Base-by-base conservation (phyloP, 2,113 vertebrate genomes). In the Microtus oregoni region DNA sequence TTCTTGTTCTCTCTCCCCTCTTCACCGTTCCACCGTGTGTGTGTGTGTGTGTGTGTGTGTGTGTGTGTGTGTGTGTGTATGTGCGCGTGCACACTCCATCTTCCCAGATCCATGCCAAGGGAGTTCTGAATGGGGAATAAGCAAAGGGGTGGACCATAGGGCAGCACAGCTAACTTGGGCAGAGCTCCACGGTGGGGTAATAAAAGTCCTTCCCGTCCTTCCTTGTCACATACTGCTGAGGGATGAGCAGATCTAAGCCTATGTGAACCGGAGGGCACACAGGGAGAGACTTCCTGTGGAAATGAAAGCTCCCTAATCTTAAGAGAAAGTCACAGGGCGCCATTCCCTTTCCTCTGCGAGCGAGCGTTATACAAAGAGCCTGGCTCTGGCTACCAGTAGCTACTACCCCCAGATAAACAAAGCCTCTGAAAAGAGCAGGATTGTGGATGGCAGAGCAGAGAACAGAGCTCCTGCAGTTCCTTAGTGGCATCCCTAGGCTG, bases 251-350 rank as follows among this genome's bases (percentile, higher is more conserved):
- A 85, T 17, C 24, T 17, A 63, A 91, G 55, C 47, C 47, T 78
- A 83, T 1, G 17, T 38, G 22, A 68, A 67, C 30, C 83, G 61
- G 47, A 1, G 75, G 22, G 73, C 73, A 83, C 81, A 79, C 79
- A 76, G 10, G 65, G 9, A 2, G 50, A 67, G 32, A 86, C 44
- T 75, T 86, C 79, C 35, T 68, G 41, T 17, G 47, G 72, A 35
- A 79, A 63, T 44, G 5, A 91, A 41, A 92, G 17, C 13, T 63
- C 83, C 35, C 78, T 86, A 41, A 38, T 81, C 86, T 88, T 65
- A 77, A 92, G 9, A 86, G 50, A 92, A 95, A 92, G 87, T 17
- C 58, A 93, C 61, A 55, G 61, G 79, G 91, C 22, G 35, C 26
- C 14, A 35, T 78, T 92, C 28, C 94, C 89, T 89, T 52, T 83